phyloP scores from a whole-genome alignment of 1,140 invertebrate genomes.

The Bursaphelenchus mucronatus region DNA sequence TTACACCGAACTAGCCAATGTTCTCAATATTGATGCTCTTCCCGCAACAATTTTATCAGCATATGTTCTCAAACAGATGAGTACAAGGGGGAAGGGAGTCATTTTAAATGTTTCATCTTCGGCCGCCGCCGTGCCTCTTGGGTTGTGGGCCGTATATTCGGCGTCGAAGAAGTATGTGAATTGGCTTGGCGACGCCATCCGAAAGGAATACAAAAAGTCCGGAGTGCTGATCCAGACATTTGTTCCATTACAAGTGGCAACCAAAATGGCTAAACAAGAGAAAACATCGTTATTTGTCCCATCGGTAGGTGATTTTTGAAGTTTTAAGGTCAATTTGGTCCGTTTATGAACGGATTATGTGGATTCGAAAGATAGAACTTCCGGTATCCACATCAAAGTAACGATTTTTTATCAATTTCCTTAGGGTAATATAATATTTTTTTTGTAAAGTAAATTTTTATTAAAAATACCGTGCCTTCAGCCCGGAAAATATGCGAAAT shows the following conservation, averaged over 20 bases:
- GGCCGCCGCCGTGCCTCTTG: conserved; percentile 28
- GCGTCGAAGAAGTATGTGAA: conserved; percentile 46
- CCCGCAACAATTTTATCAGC: conserved; percentile 36
- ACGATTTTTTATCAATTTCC: too few species aligned
- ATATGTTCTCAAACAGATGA: conserved; percentile 36
- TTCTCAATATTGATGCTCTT: conserved; percentile 43
- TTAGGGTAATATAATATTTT: too few species aligned
- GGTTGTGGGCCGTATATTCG: conserved; percentile 36
- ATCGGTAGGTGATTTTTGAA: not conserved
- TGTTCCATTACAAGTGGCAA: conserved; percentile 44
- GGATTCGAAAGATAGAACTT: too few species aligned
- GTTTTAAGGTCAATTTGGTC: too few species aligned
- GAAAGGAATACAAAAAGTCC: conserved; percentile 29
- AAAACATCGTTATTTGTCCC: conserved; percentile 12
- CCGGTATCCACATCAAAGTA: too few species aligned
- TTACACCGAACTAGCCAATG: conserved; percentile 23
- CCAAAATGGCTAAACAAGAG: conserved; percentile 35
- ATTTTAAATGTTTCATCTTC: conserved; percentile 38
- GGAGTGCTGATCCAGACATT: conserved; percentile 40
- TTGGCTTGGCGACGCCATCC: conserved; percentile 24
- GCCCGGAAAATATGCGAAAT: too few species aligned
- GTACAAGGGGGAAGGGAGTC: conserved; percentile 26
- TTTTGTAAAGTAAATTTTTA: too few species aligned
- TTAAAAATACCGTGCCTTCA: too few species aligned
- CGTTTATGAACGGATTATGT: too few species aligned